Conservation (phyloP, 1,140 invertebrate genomes). For the Euschistus heros region DNA sequence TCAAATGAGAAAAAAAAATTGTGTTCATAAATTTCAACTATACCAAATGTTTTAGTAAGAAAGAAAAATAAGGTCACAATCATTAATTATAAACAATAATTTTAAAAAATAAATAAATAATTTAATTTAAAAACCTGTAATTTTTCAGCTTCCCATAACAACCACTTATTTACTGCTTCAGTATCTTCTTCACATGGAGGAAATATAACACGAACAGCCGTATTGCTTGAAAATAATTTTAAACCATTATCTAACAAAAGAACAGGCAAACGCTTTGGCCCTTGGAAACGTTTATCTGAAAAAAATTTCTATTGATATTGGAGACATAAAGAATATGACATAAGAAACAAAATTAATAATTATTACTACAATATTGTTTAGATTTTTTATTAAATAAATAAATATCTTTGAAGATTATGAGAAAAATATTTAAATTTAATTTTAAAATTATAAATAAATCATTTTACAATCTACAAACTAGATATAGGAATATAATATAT, state of each 20-base stretch:
- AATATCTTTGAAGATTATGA: no score
- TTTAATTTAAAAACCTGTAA: slow-evolving; percentile 26
- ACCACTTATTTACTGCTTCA: slow-evolving; percentile 29
- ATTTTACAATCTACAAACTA: not conserved
- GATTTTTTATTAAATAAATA: no score
- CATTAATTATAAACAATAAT: not conserved
- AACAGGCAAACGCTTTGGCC: slow-evolving; percentile 27
- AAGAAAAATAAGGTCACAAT: not conserved
- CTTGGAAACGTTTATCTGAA: slow-evolving; percentile 26
- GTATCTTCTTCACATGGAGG: slow-evolving; percentile 19
- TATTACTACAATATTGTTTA: not conserved
- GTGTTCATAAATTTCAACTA: not conserved
- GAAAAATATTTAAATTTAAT: no score
- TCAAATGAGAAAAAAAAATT: not conserved
- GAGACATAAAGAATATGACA: not conserved
- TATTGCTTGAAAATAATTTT: slow-evolving; percentile 30
- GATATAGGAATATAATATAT: no score
- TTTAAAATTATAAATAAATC: not conserved
- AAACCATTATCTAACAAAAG: slow-evolving; percentile 27
- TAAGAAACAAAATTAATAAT: not conserved
- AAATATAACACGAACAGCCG: slow-evolving; percentile 25
- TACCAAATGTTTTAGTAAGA: not conserved
- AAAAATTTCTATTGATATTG: not conserved
- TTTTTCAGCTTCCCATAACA: slow-evolving; percentile 37
- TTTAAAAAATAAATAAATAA: not conserved